Evolutionary conservation across 2,888 invertebrate genomes (phyloP).

Genomic region (Sesia apiformis): DNA sequence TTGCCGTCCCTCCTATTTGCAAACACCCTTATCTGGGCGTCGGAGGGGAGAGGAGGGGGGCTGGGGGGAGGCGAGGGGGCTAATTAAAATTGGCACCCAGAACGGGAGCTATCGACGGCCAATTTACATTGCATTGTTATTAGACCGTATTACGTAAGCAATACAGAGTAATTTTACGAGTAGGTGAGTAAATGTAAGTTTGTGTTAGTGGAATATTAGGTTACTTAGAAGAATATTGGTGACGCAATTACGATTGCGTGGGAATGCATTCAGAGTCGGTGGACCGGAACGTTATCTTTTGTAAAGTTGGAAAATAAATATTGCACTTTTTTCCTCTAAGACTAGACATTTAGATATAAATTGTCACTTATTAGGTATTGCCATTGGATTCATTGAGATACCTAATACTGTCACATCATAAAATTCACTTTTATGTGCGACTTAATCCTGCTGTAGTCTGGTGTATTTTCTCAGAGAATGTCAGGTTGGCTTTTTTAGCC

Average conservation of each 20-base stretch:
- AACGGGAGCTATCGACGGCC: conserved; percentile 13
- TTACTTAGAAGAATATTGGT: conserved; percentile 2
- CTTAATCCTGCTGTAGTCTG: no score
- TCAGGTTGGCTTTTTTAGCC: no score
- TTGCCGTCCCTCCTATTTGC: conserved; percentile 69
- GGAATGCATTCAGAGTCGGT: conserved; percentile 18
- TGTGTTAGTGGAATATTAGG: neutral
- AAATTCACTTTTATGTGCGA: no score
- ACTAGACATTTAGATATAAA: no score
- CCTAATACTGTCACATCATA: no score
- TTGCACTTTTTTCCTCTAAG: no score
- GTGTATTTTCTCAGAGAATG: no score
- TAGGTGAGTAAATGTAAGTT: neutral
- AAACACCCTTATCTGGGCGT: conserved; percentile 65
- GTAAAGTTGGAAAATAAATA: no score
- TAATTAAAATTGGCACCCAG: conserved; percentile 69
- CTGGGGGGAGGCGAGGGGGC: conserved; percentile 36
- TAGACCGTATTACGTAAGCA: conserved; percentile 10
- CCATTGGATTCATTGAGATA: no score
- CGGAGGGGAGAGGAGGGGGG: conserved; percentile 20
- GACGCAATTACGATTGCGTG: conserved; percentile 13
- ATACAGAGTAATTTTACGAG: conserved; percentile 19
- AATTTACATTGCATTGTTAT: neutral
- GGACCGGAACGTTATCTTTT: conserved; percentile 13
- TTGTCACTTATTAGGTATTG: no score